phyloP scores from a whole-genome alignment of 2,113 vertebrate genomes.

The Platichthys stellatus region DNA sequence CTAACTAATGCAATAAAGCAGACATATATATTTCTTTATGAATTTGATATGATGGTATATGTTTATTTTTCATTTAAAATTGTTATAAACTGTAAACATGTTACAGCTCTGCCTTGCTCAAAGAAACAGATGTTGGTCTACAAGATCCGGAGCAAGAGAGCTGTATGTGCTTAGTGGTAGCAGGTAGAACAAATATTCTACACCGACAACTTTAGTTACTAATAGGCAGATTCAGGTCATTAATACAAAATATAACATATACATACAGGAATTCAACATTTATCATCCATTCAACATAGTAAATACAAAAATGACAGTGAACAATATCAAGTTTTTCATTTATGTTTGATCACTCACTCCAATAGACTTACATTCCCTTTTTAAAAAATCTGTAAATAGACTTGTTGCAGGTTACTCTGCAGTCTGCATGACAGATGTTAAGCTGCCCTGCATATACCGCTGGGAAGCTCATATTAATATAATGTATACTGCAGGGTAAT shows the following conservation, averaged over 20 bases:
- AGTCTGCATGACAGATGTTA: neutral
- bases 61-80: too few relatives aligned
- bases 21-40: neutral
- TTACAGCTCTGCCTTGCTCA: too few relatives aligned
- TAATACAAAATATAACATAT: too few relatives aligned
- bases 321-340: neutral
- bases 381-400: constrained; percentile 4
- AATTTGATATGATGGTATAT: neutral
- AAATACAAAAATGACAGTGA: too few relatives aligned
- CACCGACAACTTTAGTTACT: neutral
- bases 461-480: neutral
- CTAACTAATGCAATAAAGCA: neutral
- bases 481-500: neutral
- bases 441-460: neutral
- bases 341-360: neutral
- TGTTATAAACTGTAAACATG: too few relatives aligned
- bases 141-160: too few relatives aligned
- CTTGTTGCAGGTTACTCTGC: neutral
- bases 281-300: neutral
- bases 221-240: neutral
- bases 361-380: neutral
- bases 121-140: too few relatives aligned
- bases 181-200: neutral
- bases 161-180: too few relatives aligned
- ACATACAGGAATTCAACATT: neutral